phyloP scores from a whole-genome alignment of 2,888 invertebrate species.

The Hirtodrosophila confusa region DNA sequence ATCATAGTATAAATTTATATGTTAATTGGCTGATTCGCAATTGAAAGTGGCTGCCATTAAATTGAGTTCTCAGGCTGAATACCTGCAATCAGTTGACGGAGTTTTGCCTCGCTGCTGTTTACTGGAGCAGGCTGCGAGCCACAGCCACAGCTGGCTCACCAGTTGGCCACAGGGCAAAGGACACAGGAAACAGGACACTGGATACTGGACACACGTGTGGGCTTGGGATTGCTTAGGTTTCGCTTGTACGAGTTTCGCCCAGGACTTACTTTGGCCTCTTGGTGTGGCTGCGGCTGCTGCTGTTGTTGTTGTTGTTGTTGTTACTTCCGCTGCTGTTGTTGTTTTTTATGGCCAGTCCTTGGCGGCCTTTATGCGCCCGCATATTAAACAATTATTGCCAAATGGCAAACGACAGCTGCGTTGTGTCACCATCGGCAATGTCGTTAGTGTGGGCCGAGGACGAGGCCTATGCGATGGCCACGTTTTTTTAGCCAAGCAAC shows the following conservation, averaged over 20 bases:
- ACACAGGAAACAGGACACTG: slow-evolving; percentile 47
- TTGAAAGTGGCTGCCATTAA: not conserved
- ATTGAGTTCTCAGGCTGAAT: slow-evolving; percentile 11
- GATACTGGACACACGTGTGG: slow-evolving; percentile 59
- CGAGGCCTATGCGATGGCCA: slow-evolving; percentile 59
- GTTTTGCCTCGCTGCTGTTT: slow-evolving; percentile 17
- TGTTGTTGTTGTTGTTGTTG: slow-evolving; percentile 20
- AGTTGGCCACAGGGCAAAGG: slow-evolving; percentile 24
- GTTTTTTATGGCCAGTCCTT: slow-evolving; percentile 68
- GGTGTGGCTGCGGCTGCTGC: slow-evolving; percentile 31
- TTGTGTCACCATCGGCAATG: slow-evolving; percentile 68
- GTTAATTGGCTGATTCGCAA: too few relatives aligned
- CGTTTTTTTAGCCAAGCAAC: slow-evolving; percentile 56
- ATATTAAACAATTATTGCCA: slow-evolving; percentile 81
- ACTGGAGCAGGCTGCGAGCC: slow-evolving; percentile 6
- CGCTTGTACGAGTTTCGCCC: slow-evolving; percentile 38
- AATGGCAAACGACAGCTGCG: slow-evolving; percentile 80
- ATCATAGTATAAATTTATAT: too few relatives aligned
- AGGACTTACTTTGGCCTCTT: slow-evolving; percentile 37
- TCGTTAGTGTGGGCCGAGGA: slow-evolving; percentile 67
- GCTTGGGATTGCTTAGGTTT: slow-evolving; percentile 47
- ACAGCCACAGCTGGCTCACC: slow-evolving; percentile 36
- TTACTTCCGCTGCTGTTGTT: slow-evolving; percentile 26
- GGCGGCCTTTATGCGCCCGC: slow-evolving; percentile 78
- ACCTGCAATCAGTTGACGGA: slow-evolving; percentile 40